A percentile compares a stretch with the other conserved stretches of the same genome.
Evolutionary conservation across 1,140 invertebrate genomes (phyloP).

Genomic region (Solenopsis fugax): DNA sequence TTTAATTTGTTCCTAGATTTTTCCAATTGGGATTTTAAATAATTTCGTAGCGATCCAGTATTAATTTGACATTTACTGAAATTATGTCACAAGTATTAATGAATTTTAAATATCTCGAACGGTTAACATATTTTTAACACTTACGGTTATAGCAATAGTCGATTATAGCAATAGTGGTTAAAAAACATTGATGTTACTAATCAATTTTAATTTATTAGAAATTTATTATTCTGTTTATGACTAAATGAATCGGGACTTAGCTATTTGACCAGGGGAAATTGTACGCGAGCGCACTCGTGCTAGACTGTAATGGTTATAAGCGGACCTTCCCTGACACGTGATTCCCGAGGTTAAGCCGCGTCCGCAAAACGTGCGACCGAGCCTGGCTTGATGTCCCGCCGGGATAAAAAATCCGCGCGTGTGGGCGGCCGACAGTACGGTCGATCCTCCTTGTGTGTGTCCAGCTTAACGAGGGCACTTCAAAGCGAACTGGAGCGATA

Average conservation of each 20-base stretch:
- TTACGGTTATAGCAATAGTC: background rate
- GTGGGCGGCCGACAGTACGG: constrained; percentile 56
- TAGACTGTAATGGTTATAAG: constrained; percentile 58
- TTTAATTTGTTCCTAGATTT: background rate
- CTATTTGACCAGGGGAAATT: constrained; percentile 21
- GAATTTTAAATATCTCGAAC: background rate
- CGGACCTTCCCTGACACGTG: constrained; percentile 57
- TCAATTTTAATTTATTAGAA: background rate
- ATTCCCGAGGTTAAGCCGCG: constrained; percentile 63
- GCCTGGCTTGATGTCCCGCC: constrained; percentile 52
- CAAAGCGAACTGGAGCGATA: constrained; percentile 82
- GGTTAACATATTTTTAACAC: background rate
- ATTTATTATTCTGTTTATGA: constrained; percentile 20
- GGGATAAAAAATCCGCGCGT: constrained; percentile 71
- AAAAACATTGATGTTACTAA: background rate
- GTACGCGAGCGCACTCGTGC: constrained; percentile 21
- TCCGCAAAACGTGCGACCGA: constrained; percentile 70
- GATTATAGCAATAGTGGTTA: background rate
- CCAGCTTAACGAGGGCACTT: constrained; percentile 79
- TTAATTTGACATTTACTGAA: constrained; percentile 21
- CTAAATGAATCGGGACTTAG: background rate
- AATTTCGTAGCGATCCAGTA: background rate
- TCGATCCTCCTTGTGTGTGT: constrained; percentile 71
- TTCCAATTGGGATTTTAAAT: background rate
- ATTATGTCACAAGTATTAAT: background rate